A percentile compares a stretch with the other conserved stretches of the same genome.
Evolutionary conservation across 2,113 vertebrate genomes (phyloP).

Genomic region (Ochotona princeps): DNA sequence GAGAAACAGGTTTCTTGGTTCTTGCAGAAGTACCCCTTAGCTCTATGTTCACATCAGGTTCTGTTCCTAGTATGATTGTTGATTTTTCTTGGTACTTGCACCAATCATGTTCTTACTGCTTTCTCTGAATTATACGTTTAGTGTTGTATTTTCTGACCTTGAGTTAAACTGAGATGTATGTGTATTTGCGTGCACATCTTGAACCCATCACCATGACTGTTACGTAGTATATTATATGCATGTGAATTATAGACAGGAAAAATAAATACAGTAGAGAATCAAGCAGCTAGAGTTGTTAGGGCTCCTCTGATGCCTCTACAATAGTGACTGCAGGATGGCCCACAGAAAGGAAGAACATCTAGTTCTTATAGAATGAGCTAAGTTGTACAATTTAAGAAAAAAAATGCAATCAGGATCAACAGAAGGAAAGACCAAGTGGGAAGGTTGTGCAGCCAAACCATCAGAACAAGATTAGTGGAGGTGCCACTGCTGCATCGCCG

Average conservation of each 20-base stretch:
- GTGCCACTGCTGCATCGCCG: fast-evolving
- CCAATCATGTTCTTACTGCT: neutral
- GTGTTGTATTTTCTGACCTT: neutral
- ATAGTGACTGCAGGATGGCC: neutral
- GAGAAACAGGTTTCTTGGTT: conserved; percentile 29
- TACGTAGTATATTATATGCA: neutral
- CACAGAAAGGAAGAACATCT: neutral
- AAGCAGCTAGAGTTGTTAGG: neutral
- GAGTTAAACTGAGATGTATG: neutral
- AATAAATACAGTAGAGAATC: neutral
- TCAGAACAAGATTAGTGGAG: neutral
- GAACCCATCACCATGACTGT: neutral
- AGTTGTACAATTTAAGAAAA: neutral
- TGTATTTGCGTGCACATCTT: neutral
- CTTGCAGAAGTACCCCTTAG: conserved; percentile 3
- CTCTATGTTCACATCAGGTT: neutral
- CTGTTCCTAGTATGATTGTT: conserved; percentile 12
- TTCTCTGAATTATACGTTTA: conserved; percentile 7
- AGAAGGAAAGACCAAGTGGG: neutral
- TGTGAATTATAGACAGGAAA: neutral
- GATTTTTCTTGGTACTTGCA: conserved; percentile 10
- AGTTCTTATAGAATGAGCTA: too few relatives aligned
- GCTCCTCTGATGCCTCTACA: neutral
- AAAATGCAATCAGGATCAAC: neutral
- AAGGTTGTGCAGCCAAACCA: neutral